Conservation (phyloP, 2,797 vertebrate genomes). For the Coreius guichenoti region DNA sequence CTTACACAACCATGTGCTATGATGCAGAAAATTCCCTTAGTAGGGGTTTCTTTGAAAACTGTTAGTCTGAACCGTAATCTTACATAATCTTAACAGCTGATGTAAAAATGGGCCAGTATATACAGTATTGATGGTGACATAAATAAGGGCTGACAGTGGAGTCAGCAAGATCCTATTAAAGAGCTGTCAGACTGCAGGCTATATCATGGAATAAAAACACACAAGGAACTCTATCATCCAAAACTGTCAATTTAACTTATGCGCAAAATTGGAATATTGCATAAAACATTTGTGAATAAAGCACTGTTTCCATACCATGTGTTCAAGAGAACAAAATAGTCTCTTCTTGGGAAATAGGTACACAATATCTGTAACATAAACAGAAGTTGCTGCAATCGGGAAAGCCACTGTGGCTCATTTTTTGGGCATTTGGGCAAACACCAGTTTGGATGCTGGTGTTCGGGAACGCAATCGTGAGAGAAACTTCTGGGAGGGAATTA, state of each 20-base stretch:
- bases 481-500: not conserved
- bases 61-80: not conserved
- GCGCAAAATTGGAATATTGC: not conserved
- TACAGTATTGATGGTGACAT: conserved; percentile 27
- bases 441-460: not conserved
- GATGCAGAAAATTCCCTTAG: not conserved
- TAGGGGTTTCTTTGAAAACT: conserved; percentile 20
- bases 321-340: not conserved
- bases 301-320: not conserved
- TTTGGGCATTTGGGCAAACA: no score
- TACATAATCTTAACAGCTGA: conserved; percentile 23
- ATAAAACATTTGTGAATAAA: not conserved
- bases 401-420: no score
- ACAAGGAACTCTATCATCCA: not conserved
- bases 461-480: not conserved
- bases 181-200: conserved; percentile 13
- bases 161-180: conserved; percentile 26
- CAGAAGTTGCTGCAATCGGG: not conserved
- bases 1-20: no score
- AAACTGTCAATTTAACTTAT: not conserved
- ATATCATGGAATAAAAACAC: not conserved
- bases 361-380: not conserved
- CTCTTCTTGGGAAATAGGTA: not conserved
- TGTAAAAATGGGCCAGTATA: conserved; percentile 5
- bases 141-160: conserved; percentile 23